Evolutionary conservation across 2,113 vertebrate genomes (phyloP), one percentile per base, ranked within the genome.

Genomic region (Lophura nycthemera): DNA sequence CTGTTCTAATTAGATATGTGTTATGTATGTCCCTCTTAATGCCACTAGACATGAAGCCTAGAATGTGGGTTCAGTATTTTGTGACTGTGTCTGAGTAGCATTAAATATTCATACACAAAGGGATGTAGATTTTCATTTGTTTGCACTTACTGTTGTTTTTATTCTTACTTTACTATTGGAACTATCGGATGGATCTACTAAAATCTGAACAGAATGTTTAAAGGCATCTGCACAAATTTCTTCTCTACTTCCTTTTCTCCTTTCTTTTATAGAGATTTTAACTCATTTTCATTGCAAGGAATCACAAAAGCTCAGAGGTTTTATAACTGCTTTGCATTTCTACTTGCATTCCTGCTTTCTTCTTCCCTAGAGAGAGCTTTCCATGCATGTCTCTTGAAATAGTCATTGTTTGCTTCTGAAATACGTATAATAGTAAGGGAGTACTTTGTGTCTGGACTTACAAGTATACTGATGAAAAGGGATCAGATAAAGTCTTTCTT

Each of bases 401-500:
- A 63, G 57, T 30, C 56, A 86, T 90, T 95, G 76, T 95, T 83
- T 80, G 30, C 85, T 77, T 73, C 61, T 66, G 69, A 91, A 75
- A 57, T 57, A 54, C 29, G 60, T 43, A 43, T 72, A 54, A 36
- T 4, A 52, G 57, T 79, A 61, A 75, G 73, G 48, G 72, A 30
- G 12, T 10, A 22, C 64, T 84, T 93, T 94, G 48, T 63, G 72
- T 86, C 54, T 96, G 94, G 89, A 38, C 54, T 97, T 96, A 84
- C 74, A 92, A 76, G 78, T 79, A 64, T 11, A 8, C 78, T 79
- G 90, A 95, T 93, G 91, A 92, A 93, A 93, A 93, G 30, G 40
- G 59, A 89, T 87, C 65, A 95, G 91, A 94, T 96, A 85, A 89
- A 86, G 89, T 81, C 54, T 76, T 29, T 30, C 91, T 78, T 88